Percentiles rank a stretch among this genome's conserved stretches.
Conservation (phyloP, 1,140 invertebrate genomes). For the Neodiprion lecontei region DNA sequence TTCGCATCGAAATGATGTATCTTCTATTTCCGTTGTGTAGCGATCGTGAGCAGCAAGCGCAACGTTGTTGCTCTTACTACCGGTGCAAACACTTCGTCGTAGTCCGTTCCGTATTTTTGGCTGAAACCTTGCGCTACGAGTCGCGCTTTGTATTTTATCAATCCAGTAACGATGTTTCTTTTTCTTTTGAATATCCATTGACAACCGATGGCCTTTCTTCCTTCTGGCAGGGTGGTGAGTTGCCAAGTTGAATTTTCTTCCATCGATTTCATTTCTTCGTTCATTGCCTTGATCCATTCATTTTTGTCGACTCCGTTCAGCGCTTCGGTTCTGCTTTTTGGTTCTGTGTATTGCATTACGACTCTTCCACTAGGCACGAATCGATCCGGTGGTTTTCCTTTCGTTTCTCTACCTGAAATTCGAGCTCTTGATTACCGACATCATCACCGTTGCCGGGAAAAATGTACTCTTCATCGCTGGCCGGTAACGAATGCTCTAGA, state of each 20-base stretch:
- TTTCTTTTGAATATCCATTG: constrained; percentile 31
- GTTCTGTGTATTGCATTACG: background rate
- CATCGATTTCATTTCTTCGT: background rate
- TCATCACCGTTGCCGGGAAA: background rate
- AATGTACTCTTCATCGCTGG: background rate
- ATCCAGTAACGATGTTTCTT: constrained; percentile 14
- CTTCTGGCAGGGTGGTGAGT: background rate
- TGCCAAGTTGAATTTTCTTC: background rate
- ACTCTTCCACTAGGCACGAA: background rate
- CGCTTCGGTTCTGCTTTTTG: background rate
- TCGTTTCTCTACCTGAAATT: background rate
- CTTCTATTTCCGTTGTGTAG: constrained; percentile 1
- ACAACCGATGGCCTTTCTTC: background rate
- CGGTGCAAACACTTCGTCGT: constrained; percentile 39
- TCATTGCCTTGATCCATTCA: background rate
- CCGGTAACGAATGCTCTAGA: background rate
- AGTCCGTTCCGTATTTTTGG: constrained; percentile 37
- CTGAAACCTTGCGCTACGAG: constrained; percentile 28
- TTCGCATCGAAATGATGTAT: constrained; percentile 43
- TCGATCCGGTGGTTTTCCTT: background rate
- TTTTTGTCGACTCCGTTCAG: background rate
- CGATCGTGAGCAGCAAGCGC: constrained; percentile 30
- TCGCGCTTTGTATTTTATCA: constrained; percentile 23
- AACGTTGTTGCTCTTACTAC: constrained; percentile 12
- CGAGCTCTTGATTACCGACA: too few relatives aligned